A percentile compares a stretch with the other conserved stretches of the same genome.
Conservation (phyloP, 2,113 vertebrate genomes). For the Sander vitreus region DNA sequence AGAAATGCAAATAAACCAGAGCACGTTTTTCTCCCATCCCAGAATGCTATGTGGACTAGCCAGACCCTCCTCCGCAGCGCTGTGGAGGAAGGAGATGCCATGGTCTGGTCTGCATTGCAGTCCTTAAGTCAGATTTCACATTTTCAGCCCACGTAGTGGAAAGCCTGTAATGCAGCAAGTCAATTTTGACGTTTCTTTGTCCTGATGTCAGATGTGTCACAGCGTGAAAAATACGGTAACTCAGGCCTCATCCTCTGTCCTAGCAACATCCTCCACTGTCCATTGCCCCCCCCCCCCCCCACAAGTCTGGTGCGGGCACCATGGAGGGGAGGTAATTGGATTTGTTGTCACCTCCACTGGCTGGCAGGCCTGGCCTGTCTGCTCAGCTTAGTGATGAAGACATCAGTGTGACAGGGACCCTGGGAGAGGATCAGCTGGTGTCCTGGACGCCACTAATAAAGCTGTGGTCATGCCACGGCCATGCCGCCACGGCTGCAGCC, state of each 20-base stretch:
- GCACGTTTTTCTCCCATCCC: no score
- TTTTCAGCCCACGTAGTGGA: background rate
- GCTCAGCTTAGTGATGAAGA: conserved; percentile 99
- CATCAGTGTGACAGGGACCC: conserved; percentile 97
- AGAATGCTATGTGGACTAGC: no score
- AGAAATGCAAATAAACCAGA: no score
- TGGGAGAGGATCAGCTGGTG: conserved; percentile 98
- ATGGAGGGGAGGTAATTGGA: conserved; percentile 99
- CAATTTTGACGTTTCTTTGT: background rate
- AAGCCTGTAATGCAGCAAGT: background rate
- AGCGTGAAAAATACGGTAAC: background rate
- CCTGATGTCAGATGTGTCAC: background rate
- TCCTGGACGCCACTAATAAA: conserved; percentile 95
- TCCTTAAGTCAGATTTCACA: background rate
- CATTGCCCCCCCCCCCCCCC: conserved; percentile 82
- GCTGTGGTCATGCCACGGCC: conserved; percentile 92
- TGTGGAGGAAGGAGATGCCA: no score
- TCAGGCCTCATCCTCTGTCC: conserved; percentile 23
- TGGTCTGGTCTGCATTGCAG: background rate
- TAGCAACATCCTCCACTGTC: conserved; percentile 60
- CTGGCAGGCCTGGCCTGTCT: conserved; percentile 96
- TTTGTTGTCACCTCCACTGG: conserved; percentile 99
- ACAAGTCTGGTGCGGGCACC: conserved; percentile 86
- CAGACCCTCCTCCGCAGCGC: no score
- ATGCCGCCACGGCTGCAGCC: conserved; percentile 83